A percentile compares a stretch with the other conserved stretches of the same genome.
Evolutionary conservation across 2,888 invertebrate species (phyloP).

Genomic region (Oscheius sp.): DNA sequence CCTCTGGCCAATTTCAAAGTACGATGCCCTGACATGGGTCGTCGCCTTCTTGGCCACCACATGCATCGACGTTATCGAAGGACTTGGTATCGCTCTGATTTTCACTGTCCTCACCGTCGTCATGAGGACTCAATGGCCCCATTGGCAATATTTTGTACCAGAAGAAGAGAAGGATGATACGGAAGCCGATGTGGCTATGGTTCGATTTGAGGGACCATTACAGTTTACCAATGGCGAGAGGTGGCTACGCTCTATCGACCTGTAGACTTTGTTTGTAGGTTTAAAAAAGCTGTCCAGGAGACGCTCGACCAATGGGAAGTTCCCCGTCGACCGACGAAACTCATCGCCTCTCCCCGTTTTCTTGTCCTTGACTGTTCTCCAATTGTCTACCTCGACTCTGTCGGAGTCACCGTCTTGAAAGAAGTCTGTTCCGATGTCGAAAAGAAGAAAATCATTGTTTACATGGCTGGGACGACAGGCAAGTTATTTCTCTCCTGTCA

Average conservation of each 20-base stretch:
- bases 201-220: slow-evolving; percentile 32
- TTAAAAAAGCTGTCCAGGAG: slow-evolving; percentile 11
- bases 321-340: slow-evolving; percentile 4
- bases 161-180: slow-evolving; percentile 6
- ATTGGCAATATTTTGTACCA: slow-evolving; percentile 16
- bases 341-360: slow-evolving; percentile 12
- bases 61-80: slow-evolving; percentile 71
- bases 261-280: neutral
- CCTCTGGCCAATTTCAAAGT: slow-evolving; percentile 83
- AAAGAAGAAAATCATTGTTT: slow-evolving; percentile 9
- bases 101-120: slow-evolving; percentile 72
- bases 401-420: slow-evolving; percentile 14
- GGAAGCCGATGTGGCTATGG: slow-evolving; percentile 27
- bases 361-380: slow-evolving; percentile 29
- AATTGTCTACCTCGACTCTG: slow-evolving; percentile 20
- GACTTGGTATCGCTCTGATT: slow-evolving; percentile 67
- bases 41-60: slow-evolving; percentile 71
- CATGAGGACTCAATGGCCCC: slow-evolving; percentile 67
- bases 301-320: slow-evolving; percentile 8
- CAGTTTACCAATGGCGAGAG: slow-evolving; percentile 34
- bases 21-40: slow-evolving; percentile 77
- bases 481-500: neutral
- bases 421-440: slow-evolving; percentile 7
- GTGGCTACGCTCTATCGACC: neutral
- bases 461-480: slow-evolving; percentile 18